These are phyloP conservation scores for Conops quadrifasciatus DNA, from an alignment of 2,888 invertebrate genomes.

Conservation along the genomic window DNA sequence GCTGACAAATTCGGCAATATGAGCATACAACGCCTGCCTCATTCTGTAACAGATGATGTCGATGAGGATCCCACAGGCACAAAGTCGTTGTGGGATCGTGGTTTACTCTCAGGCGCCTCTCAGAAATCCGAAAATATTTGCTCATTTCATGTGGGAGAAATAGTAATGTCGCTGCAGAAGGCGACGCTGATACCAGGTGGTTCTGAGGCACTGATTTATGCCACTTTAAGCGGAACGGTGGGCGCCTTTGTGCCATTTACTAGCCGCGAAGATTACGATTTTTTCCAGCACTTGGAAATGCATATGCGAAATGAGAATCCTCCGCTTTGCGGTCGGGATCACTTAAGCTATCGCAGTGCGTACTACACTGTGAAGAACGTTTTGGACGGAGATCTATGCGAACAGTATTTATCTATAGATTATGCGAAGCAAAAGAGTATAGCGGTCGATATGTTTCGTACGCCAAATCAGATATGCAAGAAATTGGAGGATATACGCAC, in stretches of 20 bases:
- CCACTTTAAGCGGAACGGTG: conserved; percentile 92
- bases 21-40: conserved; percentile 87
- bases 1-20: conserved; percentile 99
- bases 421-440: conserved; percentile 93
- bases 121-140: conserved; percentile 95
- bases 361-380: conserved; percentile 95
- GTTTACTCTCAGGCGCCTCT: conserved; percentile 93
- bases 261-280: conserved; percentile 96
- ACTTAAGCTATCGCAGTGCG: conserved; percentile 95
- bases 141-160: conserved; percentile 96
- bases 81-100: conserved; percentile 95
- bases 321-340: conserved; percentile 96
- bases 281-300: conserved; percentile 99
- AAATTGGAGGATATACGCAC: conserved; percentile 99
- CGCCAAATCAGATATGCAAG: conserved; percentile 96
- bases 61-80: conserved; percentile 99
- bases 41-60: conserved; percentile 94
- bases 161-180: conserved; percentile 93
- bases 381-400: conserved; percentile 98
- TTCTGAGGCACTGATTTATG: conserved; percentile 95
- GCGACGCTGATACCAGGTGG: conserved; percentile 97
- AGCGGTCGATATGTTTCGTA: conserved; percentile 92
- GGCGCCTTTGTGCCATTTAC: conserved; percentile 95
- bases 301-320: conserved; percentile 98
- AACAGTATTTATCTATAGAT: conserved; percentile 97